Base-by-base conservation (phyloP, 2,888 invertebrate species). In the Pilophorus perplexus region DNA sequence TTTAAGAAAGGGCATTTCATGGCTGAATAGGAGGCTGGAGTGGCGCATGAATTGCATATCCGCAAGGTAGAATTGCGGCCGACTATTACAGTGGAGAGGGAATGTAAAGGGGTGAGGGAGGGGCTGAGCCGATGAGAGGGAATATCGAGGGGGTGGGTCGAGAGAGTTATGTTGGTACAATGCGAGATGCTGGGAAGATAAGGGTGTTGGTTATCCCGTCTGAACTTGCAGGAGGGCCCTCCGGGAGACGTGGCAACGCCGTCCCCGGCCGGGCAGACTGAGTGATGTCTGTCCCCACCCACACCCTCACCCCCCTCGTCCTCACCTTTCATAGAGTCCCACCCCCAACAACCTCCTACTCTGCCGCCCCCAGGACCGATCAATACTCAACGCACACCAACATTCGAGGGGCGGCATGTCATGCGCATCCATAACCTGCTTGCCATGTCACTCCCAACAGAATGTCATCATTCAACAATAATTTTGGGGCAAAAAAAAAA, bases 161-260 rank as follows among this genome's bases (percentile, higher is more conserved):
- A 1, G 57, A 3, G 16, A 33, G 38, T 12, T 2, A 38, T 5
- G 38, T 37, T 12, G 54, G 54, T 10, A 16, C 33, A 20, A 20
- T 25, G 37, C 12, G 54, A 28, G 54, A 52, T 12, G 54, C 33
- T 33, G 54, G 18, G 33, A 52, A 52, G 52, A 52, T 28, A 52
- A 28, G 28, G 3, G 52, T 52, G 52, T 52, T 52, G 52, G 52
- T 52, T 52, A 52, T 52, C 52, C 52, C 52, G 52, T 52, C 52
- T 52, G 52, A 52, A 25, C 28, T 14, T 14, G 46, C 23, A 25
- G 27, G 28, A 23, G 25, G 52, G 52, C 18, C 6, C 12, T 8
- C 12, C 33, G 28, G 52, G 52, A 52, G 33, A 52, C 52, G 27
- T 52, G 52, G 52, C 52, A 52, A 52, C 52, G 52, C 52, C 52